Percentiles rank a stretch among this genome's conserved stretches.
These are phyloP conservation scores for Phengaris alcon DNA, from an alignment of 2,888 invertebrate genomes.

Conservation along the genomic window DNA sequence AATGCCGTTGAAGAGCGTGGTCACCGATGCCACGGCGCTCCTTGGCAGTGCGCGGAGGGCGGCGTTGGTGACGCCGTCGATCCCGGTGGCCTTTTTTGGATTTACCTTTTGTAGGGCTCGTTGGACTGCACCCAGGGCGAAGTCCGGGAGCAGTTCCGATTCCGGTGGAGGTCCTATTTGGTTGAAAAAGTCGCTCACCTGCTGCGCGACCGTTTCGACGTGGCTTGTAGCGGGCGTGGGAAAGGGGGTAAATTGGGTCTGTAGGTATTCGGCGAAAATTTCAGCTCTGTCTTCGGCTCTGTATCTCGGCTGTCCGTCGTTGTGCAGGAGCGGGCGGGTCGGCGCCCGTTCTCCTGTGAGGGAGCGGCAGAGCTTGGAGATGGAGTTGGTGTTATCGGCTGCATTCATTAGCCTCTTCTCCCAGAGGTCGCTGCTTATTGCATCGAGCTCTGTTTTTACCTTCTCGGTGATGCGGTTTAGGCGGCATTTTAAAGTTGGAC, in stretches of 20 bases:
- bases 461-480: background rate
- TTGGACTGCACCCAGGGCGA: no score
- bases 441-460: background rate
- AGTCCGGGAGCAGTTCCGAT: no score
- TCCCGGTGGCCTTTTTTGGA: slow-evolving; percentile 36
- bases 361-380: background rate
- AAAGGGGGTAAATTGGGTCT: no score
- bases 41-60: slow-evolving; percentile 33
- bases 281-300: background rate
- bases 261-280: background rate
- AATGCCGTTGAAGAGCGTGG: slow-evolving; percentile 37
- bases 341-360: background rate
- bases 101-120: no score
- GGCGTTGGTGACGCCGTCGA: slow-evolving; percentile 34
- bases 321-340: background rate
- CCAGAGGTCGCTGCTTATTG: background rate
- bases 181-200: no score
- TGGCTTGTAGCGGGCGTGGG: no score
- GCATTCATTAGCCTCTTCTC: background rate
- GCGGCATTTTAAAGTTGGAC: background rate
- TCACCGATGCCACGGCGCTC: slow-evolving; percentile 21
- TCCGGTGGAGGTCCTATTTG: no score
- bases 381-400: background rate
- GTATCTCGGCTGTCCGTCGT: background rate
- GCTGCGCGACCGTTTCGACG: accelerated